phyloP scores from a whole-genome alignment of 2,113 vertebrate genomes.

The Mastomys coucha region DNA sequence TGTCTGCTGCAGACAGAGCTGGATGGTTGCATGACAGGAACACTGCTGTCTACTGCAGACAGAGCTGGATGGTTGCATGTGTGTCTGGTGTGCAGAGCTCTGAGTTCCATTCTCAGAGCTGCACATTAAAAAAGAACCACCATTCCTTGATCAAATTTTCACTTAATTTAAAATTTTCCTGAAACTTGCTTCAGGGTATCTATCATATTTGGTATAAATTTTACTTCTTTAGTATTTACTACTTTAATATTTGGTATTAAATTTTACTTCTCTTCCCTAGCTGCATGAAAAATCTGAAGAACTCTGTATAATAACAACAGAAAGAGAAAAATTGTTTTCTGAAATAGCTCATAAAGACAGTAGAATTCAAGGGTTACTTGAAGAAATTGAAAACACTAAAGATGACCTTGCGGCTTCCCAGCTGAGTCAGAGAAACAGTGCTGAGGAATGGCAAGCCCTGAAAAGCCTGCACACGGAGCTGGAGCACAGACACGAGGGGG shows the following conservation, averaged over 20 bases:
- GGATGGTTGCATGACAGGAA: background rate
- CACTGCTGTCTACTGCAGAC: background rate
- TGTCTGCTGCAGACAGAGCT: background rate
- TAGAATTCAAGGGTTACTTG: conserved; percentile 81
- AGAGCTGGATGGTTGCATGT: no score
- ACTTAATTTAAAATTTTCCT: background rate
- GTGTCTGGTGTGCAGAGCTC: background rate
- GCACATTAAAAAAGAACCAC: background rate
- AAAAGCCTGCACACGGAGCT: conserved; percentile 77
- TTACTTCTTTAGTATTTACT: no score
- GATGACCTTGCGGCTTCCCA: conserved; percentile 73
- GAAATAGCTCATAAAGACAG: conserved; percentile 79
- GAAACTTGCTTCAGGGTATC: background rate
- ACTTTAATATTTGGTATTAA: background rate
- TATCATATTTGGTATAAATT: no score
- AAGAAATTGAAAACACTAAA: conserved; percentile 78
- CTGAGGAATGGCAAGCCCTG: conserved; percentile 78
- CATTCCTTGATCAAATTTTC: background rate
- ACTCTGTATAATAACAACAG: conserved; percentile 79
- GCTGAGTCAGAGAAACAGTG: conserved; percentile 71
- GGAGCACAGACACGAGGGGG: conserved; percentile 71
- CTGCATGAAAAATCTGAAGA: conserved; percentile 86
- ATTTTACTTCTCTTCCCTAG: conserved; percentile 77
- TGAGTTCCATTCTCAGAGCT: background rate
- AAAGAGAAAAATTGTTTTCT: conserved; percentile 86